Base-by-base conservation (phyloP, 2,797 vertebrate species). In the Salmo trutta region DNA sequence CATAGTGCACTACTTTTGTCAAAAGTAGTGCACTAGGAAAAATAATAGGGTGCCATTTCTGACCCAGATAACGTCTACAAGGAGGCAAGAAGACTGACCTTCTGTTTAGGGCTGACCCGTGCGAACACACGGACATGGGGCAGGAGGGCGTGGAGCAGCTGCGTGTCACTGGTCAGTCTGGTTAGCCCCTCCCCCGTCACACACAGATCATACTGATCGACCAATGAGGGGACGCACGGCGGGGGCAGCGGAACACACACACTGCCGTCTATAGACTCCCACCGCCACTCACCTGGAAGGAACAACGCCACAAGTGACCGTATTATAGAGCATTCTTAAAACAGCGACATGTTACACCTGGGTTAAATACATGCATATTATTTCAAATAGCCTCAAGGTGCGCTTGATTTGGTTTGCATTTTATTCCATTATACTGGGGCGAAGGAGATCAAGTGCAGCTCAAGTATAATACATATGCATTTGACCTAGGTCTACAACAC, bases 91-190 rank as follows among this genome's bases (percentile, higher is more conserved):
- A 6, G 24, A 74, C 92, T 17, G 77, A 98, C 97, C 96, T 99
- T 99, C 87, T 99, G 98, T 90, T 98, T 99, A 1, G 98, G 98
- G 75, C 96, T 97, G 84, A 99, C 98, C 0, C 98, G 94, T 68
- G 98, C 97, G 1, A 99, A 99, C 77, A 99, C 97, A 33, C 72
- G 94, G 81, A 99, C 83, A 6, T 99, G 95, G 0, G 98, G 97
- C 71, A 99, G 93, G 78, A 99, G 94, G 0, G 52, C 59, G 8
- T 94, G 90, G 71, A 99, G 94, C 73, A 96, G 90, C 24, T 56
- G 79, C 0, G 90, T 74, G 65, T 96, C 90, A 12, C 79, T 65
- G 10, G 90, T 86, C 56, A 97, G 93, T 86, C 92, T 93, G 51
- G 93, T 86, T 69, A 99, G 92, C 0, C 97, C 96, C 17, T 99